phyloP scores from a whole-genome alignment of 2,113 vertebrate species.

The Scartelaos histophorus region DNA sequence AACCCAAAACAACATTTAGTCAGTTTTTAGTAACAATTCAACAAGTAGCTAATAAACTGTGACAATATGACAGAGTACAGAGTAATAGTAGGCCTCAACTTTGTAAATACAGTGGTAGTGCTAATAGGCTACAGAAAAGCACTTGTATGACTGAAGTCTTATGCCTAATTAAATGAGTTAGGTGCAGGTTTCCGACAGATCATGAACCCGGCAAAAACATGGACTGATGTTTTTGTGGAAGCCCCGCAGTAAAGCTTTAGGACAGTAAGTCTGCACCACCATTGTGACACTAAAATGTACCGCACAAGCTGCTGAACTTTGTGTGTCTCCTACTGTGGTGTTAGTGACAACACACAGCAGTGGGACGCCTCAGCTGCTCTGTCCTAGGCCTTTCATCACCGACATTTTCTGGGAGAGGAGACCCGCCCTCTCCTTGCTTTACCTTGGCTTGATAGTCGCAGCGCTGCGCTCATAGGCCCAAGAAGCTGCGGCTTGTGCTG shows the following conservation, averaged over 20 bases:
- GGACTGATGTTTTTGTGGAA: neutral
- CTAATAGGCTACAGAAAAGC: neutral
- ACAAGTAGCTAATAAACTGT: too few relatives aligned
- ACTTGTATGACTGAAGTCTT: neutral
- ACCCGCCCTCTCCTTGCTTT: conserved; percentile 74
- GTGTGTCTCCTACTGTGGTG: neutral
- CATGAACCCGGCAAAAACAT: neutral
- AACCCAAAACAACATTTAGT: too few relatives aligned
- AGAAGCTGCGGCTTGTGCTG: conserved; percentile 81
- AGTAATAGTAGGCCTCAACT: too few relatives aligned
- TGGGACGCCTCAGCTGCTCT: neutral
- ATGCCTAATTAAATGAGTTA: too few relatives aligned
- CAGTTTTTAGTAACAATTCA: too few relatives aligned
- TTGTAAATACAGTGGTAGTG: too few relatives aligned
- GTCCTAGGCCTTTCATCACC: conserved; percentile 71
- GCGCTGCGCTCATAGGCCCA: conserved; percentile 90
- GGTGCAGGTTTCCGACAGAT: neutral
- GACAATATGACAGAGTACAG: too few relatives aligned
- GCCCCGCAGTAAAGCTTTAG: neutral
- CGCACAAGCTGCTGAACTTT: neutral
- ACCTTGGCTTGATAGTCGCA: conserved; percentile 85
- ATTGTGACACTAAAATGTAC: conserved; percentile 11
- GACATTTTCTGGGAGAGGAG: conserved; percentile 77
- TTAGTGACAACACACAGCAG: conserved; percentile 9
- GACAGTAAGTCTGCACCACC: too few relatives aligned